phyloP scores from a whole-genome alignment of 2,113 vertebrate species.

The Vidua chalybeata region DNA sequence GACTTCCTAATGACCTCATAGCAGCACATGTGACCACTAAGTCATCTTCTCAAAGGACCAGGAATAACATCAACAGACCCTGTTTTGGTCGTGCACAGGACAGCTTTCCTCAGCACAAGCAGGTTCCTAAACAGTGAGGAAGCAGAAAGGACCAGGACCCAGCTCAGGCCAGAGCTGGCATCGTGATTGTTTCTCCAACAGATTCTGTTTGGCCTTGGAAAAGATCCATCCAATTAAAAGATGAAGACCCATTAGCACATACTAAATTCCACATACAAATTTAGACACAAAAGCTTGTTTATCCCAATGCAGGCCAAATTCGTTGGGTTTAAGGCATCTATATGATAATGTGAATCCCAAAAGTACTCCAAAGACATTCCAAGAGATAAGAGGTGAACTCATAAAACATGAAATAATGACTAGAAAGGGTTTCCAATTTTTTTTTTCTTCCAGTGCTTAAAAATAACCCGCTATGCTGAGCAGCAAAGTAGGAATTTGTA shows the following conservation, averaged over 20 bases:
- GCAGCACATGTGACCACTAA: constrained; percentile 67
- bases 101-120: neutral
- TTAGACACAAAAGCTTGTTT: neutral
- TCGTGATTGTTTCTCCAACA: neutral
- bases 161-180: neutral
- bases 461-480: neutral
- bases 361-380: neutral
- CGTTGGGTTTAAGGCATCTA: neutral
- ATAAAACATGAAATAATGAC: neutral
- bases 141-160: neutral
- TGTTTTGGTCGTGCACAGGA: constrained; percentile 35
- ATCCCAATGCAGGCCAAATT: neutral
- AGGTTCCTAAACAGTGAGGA: neutral
- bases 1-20: constrained; percentile 66
- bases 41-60: constrained; percentile 63
- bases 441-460: neutral
- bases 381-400: neutral
- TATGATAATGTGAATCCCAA: neutral
- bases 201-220: neutral
- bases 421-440: neutral
- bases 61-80: constrained; percentile 62
- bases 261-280: neutral
- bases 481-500: neutral
- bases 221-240: neutral
- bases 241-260: neutral